A percentile compares a stretch with the other conserved stretches of the same genome.
These are phyloP conservation scores for Geococcyx californianus DNA, from an alignment of 2,113 vertebrate genomes.

Conservation along the genomic window DNA sequence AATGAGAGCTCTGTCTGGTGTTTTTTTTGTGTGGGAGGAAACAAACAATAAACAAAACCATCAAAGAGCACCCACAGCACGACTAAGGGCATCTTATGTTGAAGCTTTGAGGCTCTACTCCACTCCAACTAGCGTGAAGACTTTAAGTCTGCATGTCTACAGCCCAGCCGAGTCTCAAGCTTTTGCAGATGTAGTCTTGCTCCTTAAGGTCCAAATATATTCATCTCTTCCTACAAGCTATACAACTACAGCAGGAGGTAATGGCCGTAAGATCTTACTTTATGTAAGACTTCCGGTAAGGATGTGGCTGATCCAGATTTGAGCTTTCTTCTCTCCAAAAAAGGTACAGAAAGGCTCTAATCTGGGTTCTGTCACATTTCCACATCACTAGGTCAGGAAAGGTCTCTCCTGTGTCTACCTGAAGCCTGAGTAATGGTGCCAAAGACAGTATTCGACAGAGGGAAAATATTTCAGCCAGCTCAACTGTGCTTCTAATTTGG, in stretches of 20 bases:
- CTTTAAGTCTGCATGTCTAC: background rate
- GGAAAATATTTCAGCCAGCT: background rate
- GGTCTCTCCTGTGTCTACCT: background rate
- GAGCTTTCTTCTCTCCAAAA: background rate
- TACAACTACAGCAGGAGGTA: background rate
- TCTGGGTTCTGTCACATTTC: background rate
- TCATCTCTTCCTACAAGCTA: background rate
- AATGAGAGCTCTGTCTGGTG: background rate
- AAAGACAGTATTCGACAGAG: background rate
- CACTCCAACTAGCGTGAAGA: rapidly evolving
- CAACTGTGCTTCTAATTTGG: background rate
- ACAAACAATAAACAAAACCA: background rate
- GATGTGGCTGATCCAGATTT: background rate
- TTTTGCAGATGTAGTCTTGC: background rate
- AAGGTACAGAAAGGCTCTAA: background rate
- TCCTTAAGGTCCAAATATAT: background rate
- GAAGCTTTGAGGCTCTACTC: background rate
- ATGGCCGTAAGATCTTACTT: background rate
- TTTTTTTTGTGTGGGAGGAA: background rate
- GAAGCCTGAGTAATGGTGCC: background rate
- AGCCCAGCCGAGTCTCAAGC: background rate
- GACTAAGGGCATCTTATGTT: background rate
- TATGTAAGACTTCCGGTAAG: background rate
- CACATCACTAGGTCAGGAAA: background rate
- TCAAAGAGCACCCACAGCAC: background rate